Conservation (phyloP, 2,888 invertebrate genomes). For the Copidosoma aretas region DNA sequence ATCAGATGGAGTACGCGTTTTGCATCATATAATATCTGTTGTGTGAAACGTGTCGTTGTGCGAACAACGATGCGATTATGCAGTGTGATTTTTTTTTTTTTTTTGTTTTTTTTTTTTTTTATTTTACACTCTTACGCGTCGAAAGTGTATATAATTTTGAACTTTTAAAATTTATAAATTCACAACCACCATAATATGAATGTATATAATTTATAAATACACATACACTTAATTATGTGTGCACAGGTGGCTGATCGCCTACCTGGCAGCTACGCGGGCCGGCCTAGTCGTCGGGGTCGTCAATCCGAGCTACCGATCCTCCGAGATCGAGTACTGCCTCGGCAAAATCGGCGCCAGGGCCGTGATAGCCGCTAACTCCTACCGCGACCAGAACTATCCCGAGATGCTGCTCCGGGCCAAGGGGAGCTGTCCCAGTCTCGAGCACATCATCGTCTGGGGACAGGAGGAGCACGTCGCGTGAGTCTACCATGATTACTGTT, state of each 20-base stretch:
- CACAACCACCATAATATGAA: too few species aligned
- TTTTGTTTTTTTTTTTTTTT: too few species aligned
- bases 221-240: too few species aligned
- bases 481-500: too few species aligned
- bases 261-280: conserved; percentile 74
- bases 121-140: too few species aligned
- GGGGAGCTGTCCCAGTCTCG: conserved; percentile 69
- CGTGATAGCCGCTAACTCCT: conserved; percentile 70
- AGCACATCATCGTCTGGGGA: conserved; percentile 53
- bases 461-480: conserved; percentile 50
- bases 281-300: conserved; percentile 79
- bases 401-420: conserved; percentile 64
- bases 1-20: conserved; percentile 67
- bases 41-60: too few species aligned
- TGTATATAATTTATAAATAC: too few species aligned
- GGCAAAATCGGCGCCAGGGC: conserved; percentile 75
- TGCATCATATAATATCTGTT: too few species aligned
- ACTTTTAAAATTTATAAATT: too few species aligned
- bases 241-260: conserved; percentile 71
- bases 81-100: too few species aligned
- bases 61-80: too few species aligned
- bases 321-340: conserved; percentile 76
- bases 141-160: too few species aligned
- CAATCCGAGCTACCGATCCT: conserved; percentile 76
- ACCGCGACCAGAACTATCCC: conserved; percentile 73